Base-by-base conservation (phyloP, 2,888 invertebrate genomes). In the Kuschelorhynchus macadamiae region DNA sequence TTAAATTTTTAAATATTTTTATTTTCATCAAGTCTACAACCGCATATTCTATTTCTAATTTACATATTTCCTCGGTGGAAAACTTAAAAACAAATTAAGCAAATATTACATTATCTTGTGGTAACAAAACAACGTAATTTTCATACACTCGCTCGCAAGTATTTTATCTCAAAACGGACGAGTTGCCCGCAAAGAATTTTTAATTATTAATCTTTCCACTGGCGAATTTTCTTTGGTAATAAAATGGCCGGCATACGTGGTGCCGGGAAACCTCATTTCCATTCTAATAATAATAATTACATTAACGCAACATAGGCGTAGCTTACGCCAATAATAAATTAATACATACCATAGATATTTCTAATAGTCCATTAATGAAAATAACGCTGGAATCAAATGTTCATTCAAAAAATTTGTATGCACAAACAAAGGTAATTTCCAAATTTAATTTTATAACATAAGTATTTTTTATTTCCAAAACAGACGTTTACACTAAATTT, bases 151-250 rank as follows among this genome's bases (percentile, higher is more conserved):
- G 33, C 47, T 33, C 64, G 47, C 65, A 57, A 65, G 65, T 65
- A 52, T 65, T 65, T 65, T 65, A 53, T 60, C 60, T 53, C 49
- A 39, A 20, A 56, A 57, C 62, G 61, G 64, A 42, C 65, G 44
- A 64, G 59, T 65, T 70, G 59, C 50, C 68, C 64, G 65, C 66
- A 67, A 73, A 73, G 73, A 73, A 73, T 71, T 72, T 73, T 73
- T 73, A 73, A 73, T 73, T 72, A 73, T 70, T 72, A 73, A 71
- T 72, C 69, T 66, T 63, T 62, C 56, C 52, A 52, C 44, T 46
- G 41, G 50, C 62, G 67, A 70, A 71, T 72, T 71, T 72, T 73
- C 72, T 67, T 71, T 71, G 59, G 71, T 64, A 68, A 71, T 70
- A 71, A 71, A 73, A 71, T 70, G 73, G 66, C 55, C 55, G 61